Percentiles rank a stretch among this genome's conserved stretches.
Evolutionary conservation across 2,797 vertebrate genomes (phyloP).

Genomic region (Leuciscus waleckii): DNA sequence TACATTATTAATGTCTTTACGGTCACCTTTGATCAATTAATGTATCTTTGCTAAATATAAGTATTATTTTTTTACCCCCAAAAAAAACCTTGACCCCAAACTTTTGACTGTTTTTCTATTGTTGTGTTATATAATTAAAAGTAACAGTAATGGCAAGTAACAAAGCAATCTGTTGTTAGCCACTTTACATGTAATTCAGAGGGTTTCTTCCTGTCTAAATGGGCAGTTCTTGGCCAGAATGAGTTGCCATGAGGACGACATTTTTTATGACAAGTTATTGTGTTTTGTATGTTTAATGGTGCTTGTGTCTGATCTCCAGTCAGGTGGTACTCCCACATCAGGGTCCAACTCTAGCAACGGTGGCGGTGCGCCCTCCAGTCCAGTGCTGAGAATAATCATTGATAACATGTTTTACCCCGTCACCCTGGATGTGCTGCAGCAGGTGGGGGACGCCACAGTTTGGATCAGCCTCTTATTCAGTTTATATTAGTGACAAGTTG

Average conservation of each 20-base stretch:
- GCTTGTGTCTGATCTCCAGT: conserved; percentile 88
- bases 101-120: background rate
- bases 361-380: conserved; percentile 89
- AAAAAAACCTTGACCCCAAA: background rate
- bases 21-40: background rate
- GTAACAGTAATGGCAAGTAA: background rate
- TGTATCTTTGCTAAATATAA: background rate
- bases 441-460: conserved; percentile 77
- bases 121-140: background rate
- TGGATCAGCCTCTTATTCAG: background rate
- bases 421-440: conserved; percentile 96
- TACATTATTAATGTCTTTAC: background rate
- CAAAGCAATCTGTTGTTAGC: background rate
- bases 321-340: conserved; percentile 87
- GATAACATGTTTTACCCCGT: conserved; percentile 99
- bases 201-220: background rate
- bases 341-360: conserved; percentile 87
- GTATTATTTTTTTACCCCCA: background rate
- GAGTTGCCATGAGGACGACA: background rate
- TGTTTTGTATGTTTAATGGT: background rate
- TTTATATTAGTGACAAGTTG: background rate
- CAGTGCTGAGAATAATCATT: conserved; percentile 96
- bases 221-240: background rate
- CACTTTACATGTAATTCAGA: background rate
- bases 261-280: background rate